phyloP scores from a whole-genome alignment of 1,140 invertebrate species.

The Bathynomus jamesi region DNA sequence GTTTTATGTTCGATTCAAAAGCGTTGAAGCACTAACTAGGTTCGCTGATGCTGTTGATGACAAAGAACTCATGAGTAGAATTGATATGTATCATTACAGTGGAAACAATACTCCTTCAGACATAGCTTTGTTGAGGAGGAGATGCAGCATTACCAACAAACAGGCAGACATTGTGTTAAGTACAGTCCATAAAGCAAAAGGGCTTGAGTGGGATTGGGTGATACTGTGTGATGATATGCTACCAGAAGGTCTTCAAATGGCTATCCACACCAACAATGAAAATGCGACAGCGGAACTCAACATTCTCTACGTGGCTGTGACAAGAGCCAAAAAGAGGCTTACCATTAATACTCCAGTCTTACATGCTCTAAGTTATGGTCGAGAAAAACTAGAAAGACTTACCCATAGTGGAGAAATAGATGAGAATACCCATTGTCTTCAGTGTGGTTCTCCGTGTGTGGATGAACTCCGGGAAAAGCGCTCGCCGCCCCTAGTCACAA shows the following conservation, averaged over 20 bases:
- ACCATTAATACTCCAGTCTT: conserved; percentile 23
- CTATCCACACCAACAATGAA: neutral
- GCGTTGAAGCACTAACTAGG: neutral
- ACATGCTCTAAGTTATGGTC: conserved; percentile 3
- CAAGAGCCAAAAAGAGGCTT: conserved; percentile 28
- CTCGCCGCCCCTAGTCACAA: neutral
- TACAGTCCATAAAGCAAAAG: conserved; percentile 36
- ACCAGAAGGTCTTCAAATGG: neutral
- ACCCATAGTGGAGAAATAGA: neutral
- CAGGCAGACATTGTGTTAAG: conserved; percentile 23
- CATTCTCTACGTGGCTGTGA: conserved; percentile 32
- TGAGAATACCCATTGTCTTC: neutral
- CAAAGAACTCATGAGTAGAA: conserved; percentile 23
- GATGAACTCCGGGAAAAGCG: neutral
- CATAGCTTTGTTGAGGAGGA: conserved; percentile 10
- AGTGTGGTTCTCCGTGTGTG: neutral
- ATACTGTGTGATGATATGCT: conserved; percentile 24
- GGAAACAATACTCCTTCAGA: neutral
- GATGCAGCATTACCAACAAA: neutral
- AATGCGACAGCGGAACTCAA: conserved; percentile 22
- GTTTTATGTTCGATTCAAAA: conserved; percentile 3
- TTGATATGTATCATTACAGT: conserved; percentile 21
- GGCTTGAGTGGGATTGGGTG: conserved; percentile 34
- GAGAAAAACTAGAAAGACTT: conserved; percentile 13
- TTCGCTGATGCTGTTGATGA: conserved; percentile 20